A percentile compares a stretch with the other conserved stretches of the same genome.
phyloP scores from a whole-genome alignment of 2,797 vertebrate species.

The Microctenopoma lineatum region DNA sequence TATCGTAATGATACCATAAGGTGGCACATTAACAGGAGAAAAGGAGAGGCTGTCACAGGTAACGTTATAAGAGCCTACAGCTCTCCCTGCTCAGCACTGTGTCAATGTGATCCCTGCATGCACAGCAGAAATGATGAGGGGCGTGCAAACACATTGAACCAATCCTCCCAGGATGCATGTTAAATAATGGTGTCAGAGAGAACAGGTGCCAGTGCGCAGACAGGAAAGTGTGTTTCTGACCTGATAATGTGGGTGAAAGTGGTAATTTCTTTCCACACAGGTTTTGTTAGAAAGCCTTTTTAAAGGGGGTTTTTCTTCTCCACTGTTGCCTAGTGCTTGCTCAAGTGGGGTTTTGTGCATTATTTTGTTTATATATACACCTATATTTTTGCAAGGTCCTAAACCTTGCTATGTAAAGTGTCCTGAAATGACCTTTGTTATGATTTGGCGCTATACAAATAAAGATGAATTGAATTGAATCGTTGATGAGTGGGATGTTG shows the following conservation, averaged over 20 bases:
- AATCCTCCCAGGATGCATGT: constrained; percentile 31
- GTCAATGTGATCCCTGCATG: constrained; percentile 23
- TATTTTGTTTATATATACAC: too few relatives aligned
- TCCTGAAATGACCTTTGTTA: too few relatives aligned
- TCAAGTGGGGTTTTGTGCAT: too few relatives aligned
- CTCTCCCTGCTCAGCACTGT: constrained; percentile 22
- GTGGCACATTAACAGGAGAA: constrained; percentile 19
- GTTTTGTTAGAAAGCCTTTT: constrained; percentile 39
- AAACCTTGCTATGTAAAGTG: too few relatives aligned
- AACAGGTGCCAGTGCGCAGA: constrained; percentile 37
- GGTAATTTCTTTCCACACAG: constrained; percentile 29
- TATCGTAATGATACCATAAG: constrained; percentile 22
- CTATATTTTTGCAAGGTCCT: too few relatives aligned
- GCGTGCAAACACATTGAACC: constrained; percentile 29
- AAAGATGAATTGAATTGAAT: too few relatives aligned
- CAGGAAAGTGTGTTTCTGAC: constrained; percentile 49
- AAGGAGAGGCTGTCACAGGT: constrained; percentile 14
- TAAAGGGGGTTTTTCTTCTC: background rate
- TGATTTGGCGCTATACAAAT: too few relatives aligned
- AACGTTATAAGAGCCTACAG: constrained; percentile 10
- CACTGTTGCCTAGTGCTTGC: too few relatives aligned
- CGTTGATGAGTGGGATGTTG: too few relatives aligned
- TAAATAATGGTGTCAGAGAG: constrained; percentile 31
- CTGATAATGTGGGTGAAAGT: constrained; percentile 50
- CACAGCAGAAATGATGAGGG: constrained; percentile 31